These are phyloP conservation scores for Muraenolepis orangiensis DNA, from an alignment of 2,797 vertebrate species.

Conservation along the genomic window DNA sequence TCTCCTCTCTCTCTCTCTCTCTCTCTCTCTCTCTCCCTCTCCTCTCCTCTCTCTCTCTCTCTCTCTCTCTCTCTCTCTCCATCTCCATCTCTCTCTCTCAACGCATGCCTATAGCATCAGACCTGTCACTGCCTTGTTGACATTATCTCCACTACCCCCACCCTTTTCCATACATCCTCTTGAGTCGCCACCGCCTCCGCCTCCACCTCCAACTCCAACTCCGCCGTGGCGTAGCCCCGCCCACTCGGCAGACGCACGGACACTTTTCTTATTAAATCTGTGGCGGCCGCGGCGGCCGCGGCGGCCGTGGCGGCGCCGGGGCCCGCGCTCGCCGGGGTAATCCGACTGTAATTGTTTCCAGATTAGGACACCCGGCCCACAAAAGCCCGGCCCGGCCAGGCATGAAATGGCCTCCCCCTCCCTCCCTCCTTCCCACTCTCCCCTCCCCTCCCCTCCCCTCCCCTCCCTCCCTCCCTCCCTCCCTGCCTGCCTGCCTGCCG, in stretches of 20 bases:
- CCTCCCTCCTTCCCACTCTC: too few species aligned
- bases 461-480: too few species aligned
- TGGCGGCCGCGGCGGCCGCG: constrained; percentile 74
- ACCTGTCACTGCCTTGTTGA: constrained; percentile 27
- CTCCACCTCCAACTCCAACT: constrained; percentile 59
- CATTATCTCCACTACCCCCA: constrained; percentile 66
- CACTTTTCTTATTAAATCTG: constrained; percentile 80
- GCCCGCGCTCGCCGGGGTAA: constrained; percentile 76
- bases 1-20: too few species aligned
- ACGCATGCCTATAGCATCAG: neutral
- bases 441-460: too few species aligned
- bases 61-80: too few species aligned
- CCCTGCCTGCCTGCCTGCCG: too few species aligned
- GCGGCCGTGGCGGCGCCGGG: constrained; percentile 70
- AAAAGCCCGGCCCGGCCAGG: constrained; percentile 79
- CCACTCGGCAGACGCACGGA: constrained; percentile 78
- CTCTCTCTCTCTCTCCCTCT: too few species aligned
- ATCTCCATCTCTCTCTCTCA: too few species aligned
- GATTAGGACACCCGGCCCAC: constrained; percentile 77
- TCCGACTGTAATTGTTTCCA: constrained; percentile 83
- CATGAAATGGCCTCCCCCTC: constrained; percentile 82
- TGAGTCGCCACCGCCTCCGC: constrained; percentile 65
- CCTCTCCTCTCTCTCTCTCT: too few species aligned
- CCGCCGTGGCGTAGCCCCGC: constrained; percentile 69
- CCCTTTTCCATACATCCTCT: constrained; percentile 58